A percentile compares a stretch with the other conserved stretches of the same genome.
These are phyloP conservation scores for Drosophila ohnishii DNA, from an alignment of 1,140 invertebrate genomes.

Conservation along the genomic window DNA sequence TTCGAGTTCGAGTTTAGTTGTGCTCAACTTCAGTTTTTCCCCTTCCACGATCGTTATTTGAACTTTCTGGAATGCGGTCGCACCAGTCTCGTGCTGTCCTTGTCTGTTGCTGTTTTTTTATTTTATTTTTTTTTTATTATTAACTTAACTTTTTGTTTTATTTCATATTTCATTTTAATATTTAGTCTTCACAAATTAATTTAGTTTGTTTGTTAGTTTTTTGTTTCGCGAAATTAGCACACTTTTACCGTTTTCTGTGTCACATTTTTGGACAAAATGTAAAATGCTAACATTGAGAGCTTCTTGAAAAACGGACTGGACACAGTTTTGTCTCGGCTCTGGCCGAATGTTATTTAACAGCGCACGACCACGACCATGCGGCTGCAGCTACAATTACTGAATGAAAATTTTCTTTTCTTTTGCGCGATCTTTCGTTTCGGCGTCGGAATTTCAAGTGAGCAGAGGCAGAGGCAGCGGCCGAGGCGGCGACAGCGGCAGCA, in stretches of 20 bases:
- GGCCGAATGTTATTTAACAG: constrained; percentile 7
- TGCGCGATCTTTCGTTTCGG: constrained; percentile 72
- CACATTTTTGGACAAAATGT: constrained; percentile 3
- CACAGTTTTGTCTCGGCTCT: constrained; percentile 1
- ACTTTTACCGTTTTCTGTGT: constrained; percentile 7
- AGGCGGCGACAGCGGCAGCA: constrained; percentile 10
- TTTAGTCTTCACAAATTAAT: constrained; percentile 5
- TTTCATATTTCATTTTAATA: constrained; percentile 27
- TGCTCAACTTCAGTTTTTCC: constrained; percentile 67
- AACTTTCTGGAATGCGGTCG: constrained; percentile 80
- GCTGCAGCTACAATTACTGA: constrained; percentile 36
- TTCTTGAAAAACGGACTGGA: constrained; percentile 10
- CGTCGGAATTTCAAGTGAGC: constrained; percentile 30
- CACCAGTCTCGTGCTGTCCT: constrained; percentile 60
- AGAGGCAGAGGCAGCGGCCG: constrained; percentile 19
- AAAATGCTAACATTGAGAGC: constrained; percentile 3
- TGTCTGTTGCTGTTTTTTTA: constrained; percentile 25
- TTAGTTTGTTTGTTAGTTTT: neutral
- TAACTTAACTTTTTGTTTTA: constrained; percentile 17
- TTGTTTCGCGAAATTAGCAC: constrained; percentile 2
- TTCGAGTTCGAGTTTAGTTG: constrained; percentile 55
- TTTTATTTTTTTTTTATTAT: constrained; percentile 19
- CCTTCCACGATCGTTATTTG: constrained; percentile 63
- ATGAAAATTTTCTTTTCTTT: constrained; percentile 77
- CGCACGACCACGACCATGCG: constrained; percentile 38